Evolutionary conservation across 2,113 vertebrate species (phyloP).

Genomic region (Craseonycteris thonglongyai): DNA sequence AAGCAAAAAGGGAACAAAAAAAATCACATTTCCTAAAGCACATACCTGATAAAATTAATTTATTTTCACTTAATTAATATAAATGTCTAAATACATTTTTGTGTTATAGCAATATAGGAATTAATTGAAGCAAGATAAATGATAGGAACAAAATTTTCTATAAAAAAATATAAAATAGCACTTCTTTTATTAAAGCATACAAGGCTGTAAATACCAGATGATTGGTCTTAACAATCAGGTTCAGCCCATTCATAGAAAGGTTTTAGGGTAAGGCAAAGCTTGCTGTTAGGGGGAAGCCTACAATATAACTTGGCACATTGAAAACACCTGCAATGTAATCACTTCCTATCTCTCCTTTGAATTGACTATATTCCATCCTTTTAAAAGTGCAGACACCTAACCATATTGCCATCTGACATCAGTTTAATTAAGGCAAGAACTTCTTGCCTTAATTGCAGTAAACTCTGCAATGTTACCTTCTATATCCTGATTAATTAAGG

Average conservation of each 20-base stretch:
- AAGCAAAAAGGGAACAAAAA: neutral
- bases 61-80: constrained; percentile 10
- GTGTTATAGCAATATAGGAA: neutral
- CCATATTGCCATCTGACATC: neutral
- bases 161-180: neutral
- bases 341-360: neutral
- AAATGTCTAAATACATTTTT: neutral
- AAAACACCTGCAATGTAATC: neutral
- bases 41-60: neutral
- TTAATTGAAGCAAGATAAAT: neutral
- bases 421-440: neutral
- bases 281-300: neutral
- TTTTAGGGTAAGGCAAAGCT: neutral
- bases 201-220: neutral
- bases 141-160: neutral
- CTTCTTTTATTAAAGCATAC: neutral
- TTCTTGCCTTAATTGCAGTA: neutral
- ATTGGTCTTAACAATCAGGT: neutral
- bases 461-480: neutral
- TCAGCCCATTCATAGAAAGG: neutral
- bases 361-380: neutral
- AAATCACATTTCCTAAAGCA: neutral
- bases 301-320: neutral
- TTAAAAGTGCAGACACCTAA: neutral
- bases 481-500: constrained; percentile 29